Evolutionary conservation across 1,140 invertebrate genomes (phyloP).

Genomic region (Colletes latitarsis): DNA sequence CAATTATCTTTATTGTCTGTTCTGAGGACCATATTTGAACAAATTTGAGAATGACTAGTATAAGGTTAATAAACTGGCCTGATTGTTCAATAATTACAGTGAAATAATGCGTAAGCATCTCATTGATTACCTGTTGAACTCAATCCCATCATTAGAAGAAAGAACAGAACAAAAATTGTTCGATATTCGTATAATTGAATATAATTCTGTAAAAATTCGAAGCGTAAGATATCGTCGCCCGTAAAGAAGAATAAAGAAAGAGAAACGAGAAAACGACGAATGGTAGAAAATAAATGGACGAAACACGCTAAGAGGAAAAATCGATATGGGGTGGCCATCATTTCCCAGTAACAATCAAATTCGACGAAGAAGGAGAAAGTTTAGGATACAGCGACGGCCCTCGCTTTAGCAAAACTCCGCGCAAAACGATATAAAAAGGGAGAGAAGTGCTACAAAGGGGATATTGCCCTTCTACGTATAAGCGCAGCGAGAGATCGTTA

Average conservation of each 20-base stretch:
- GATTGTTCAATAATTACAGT: no score
- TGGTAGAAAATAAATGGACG: conserved; percentile 34
- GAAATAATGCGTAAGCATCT: no score
- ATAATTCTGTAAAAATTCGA: neutral
- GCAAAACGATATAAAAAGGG: conserved; percentile 54
- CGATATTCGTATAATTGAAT: no score
- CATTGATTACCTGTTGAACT: no score
- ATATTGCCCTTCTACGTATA: conserved; percentile 54
- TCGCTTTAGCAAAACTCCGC: conserved; percentile 45
- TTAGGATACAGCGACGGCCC: conserved; percentile 50
- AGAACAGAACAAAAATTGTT: no score
- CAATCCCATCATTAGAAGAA: no score
- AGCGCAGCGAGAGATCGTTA: conserved; percentile 53
- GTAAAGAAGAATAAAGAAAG: neutral
- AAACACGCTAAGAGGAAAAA: conserved; percentile 28
- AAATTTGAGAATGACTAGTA: no score
- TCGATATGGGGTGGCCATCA: conserved; percentile 64
- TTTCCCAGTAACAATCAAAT: conserved; percentile 70
- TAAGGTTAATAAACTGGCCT: no score
- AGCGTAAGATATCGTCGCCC: no score
- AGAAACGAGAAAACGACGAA: neutral
- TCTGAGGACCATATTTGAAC: no score
- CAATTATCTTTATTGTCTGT: no score
- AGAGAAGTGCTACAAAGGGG: conserved; percentile 46
- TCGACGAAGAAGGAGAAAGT: conserved; percentile 63